Evolutionary conservation across 2,113 vertebrate genomes (phyloP).

Genomic region (Climacteris rufus): DNA sequence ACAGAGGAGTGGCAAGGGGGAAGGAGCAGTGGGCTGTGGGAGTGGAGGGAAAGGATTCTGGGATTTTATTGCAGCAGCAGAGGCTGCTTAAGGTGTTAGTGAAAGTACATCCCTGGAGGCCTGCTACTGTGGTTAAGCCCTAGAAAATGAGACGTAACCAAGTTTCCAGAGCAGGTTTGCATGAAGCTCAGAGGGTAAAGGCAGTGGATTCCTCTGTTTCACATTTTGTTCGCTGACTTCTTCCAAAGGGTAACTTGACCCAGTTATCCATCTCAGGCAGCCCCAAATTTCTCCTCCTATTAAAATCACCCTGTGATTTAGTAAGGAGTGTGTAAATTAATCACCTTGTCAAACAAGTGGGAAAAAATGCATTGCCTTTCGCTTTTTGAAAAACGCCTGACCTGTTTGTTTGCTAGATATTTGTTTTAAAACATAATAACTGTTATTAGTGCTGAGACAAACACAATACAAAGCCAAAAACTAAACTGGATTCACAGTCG

Average conservation of each 20-base stretch:
- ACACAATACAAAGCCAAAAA: slow-evolving; percentile 1
- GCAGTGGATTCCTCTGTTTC: neutral
- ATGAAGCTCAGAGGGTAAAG: neutral
- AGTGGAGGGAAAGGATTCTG: neutral
- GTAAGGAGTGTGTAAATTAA: neutral
- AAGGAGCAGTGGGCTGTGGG: neutral
- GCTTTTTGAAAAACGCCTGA: neutral
- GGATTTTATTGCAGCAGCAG: neutral
- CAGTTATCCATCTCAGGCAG: neutral
- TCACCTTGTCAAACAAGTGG: slow-evolving; percentile 15
- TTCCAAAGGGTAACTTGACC: slow-evolving; percentile 17
- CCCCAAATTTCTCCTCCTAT: neutral
- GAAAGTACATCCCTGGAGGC: slow-evolving; percentile 16
- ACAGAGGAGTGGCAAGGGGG: neutral
- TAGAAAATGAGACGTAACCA: neutral
- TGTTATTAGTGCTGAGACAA: slow-evolving; percentile 35
- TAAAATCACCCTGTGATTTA: neutral
- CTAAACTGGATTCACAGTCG: neutral
- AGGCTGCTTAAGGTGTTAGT: neutral
- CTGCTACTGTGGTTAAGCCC: slow-evolving; percentile 1
- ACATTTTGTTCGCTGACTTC: neutral
- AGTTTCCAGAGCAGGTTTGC: slow-evolving; percentile 33
- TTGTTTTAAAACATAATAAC: neutral
- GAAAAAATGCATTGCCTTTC: neutral
- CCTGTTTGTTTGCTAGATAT: neutral